Evolutionary conservation across 2,797 vertebrate genomes (phyloP).

Genomic region (Sebastes itinus): DNA sequence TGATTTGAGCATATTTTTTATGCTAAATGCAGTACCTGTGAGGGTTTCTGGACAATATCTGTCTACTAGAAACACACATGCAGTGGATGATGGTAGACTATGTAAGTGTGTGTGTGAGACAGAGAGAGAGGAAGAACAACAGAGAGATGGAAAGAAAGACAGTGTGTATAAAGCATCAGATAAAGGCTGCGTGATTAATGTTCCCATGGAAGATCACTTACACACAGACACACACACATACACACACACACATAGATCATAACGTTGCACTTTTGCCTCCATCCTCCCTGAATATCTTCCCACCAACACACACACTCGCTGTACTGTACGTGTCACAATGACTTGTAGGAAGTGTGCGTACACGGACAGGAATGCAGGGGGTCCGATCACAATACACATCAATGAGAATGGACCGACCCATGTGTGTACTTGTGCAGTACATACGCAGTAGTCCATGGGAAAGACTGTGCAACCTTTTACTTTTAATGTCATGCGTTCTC

Average conservation of each 20-base stretch:
- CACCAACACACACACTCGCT: slow-evolving; percentile 15
- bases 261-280: slow-evolving; percentile 5
- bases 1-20: no score
- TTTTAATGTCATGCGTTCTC: slow-evolving; percentile 1
- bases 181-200: slow-evolving; percentile 6
- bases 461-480: not conserved
- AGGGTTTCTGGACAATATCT: no score
- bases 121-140: slow-evolving; percentile 3
- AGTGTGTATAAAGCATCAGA: slow-evolving; percentile 7
- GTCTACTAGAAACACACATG: not conserved
- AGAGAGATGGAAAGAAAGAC: slow-evolving; percentile 5
- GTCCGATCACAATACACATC: slow-evolving; percentile 38
- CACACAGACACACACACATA: no score
- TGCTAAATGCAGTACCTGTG: no score
- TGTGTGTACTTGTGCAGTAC: not conserved
- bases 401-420: slow-evolving; percentile 19
- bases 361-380: slow-evolving; percentile 51
- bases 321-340: slow-evolving; percentile 6
- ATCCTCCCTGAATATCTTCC: not conserved
- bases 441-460: not conserved
- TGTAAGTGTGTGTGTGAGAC: not conserved
- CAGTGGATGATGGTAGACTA: not conserved
- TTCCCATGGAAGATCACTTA: slow-evolving; percentile 30
- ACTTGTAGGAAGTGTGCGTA: slow-evolving; percentile 60
- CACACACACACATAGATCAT: not conserved